Conservation (phyloP, 2,888 invertebrate genomes). For the Hipparchia sbordonii region DNA sequence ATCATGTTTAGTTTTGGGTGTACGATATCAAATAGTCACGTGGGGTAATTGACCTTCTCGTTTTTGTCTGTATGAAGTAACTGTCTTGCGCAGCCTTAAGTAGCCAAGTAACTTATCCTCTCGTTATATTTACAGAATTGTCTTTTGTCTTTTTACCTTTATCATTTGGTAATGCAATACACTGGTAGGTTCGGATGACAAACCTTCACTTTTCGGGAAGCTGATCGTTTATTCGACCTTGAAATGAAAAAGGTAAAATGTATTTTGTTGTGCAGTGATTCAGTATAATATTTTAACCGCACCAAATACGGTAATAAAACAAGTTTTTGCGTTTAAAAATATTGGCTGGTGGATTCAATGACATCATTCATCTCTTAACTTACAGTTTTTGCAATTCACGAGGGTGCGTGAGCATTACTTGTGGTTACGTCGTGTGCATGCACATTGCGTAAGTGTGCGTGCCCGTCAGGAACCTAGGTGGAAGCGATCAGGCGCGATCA, state of each 20-base stretch:
- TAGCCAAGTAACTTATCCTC: no score
- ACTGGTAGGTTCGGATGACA: constrained; percentile 17
- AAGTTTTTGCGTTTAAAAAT: constrained; percentile 14
- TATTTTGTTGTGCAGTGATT: constrained; percentile 27
- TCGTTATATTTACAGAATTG: not conserved
- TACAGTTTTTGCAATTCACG: no score
- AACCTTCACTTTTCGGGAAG: constrained; percentile 28
- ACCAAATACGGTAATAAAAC: constrained; percentile 26
- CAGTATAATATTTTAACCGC: constrained; percentile 25
- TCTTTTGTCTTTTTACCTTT: not conserved
- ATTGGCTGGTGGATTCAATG: not conserved
- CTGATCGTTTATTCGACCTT: constrained; percentile 24
- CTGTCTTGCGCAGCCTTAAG: no score
- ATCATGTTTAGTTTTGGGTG: no score
- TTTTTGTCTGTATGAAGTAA: no score
- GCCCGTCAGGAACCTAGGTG: no score
- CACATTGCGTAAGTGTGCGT: no score
- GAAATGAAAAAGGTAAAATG: constrained; percentile 25
- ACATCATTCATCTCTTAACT: not conserved
- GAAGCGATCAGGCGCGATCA: no score
- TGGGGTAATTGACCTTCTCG: no score
- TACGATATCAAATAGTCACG: no score
- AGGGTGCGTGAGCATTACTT: no score
- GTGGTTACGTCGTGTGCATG: no score
- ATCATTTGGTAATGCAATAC: not conserved